Percentiles rank a stretch among this genome's conserved stretches.
These are phyloP conservation scores for Dryas iulia DNA, from an alignment of 1,140 invertebrate species.

Conservation along the genomic window DNA sequence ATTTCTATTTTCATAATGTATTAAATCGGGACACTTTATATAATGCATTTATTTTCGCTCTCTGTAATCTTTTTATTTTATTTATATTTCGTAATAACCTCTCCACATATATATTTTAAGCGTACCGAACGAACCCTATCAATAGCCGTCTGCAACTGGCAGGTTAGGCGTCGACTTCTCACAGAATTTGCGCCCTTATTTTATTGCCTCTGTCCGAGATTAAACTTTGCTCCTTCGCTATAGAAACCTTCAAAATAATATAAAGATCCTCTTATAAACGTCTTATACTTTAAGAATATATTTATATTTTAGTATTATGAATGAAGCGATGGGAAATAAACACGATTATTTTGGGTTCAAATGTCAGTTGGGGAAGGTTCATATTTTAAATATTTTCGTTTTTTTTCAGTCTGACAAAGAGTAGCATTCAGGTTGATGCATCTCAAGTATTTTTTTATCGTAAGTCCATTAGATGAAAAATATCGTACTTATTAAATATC, in stretches of 20 bases:
- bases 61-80: not conserved
- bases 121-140: conserved; percentile 66
- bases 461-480: too few relatives aligned
- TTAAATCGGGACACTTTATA: too few relatives aligned
- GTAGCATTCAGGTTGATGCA: not conserved
- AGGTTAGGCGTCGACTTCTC: conserved; percentile 68
- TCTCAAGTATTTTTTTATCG: too few relatives aligned
- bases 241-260: conserved; percentile 44
- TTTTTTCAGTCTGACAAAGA: not conserved
- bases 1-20: too few relatives aligned
- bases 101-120: conserved; percentile 46
- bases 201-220: conserved; percentile 77
- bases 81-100: conserved; percentile 33
- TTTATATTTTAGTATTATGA: not conserved
- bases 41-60: too few relatives aligned
- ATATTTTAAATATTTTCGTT: not conserved
- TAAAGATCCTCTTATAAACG: not conserved
- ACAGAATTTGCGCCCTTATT: conserved; percentile 73
- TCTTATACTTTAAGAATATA: not conserved
- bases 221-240: conserved; percentile 65
- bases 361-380: not conserved
- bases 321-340: not conserved
- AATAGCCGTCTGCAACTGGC: conserved; percentile 75
- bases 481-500: too few relatives aligned
- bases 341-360: not conserved